Base-by-base conservation (phyloP, 1,140 invertebrate genomes). In the Acromyrmex charruanus region DNA sequence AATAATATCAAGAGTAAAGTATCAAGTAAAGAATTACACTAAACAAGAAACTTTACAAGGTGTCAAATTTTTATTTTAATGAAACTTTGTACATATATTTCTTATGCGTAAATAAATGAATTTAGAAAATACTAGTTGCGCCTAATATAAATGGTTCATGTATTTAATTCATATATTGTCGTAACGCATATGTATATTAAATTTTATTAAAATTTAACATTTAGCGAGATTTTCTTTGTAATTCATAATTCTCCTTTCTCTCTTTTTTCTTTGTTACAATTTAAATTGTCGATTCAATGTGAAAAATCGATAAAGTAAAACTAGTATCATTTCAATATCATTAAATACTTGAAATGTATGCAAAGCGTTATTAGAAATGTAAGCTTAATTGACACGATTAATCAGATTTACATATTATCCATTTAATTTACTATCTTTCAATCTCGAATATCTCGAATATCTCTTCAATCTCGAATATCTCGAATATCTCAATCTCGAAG, bases 331-430 rank as follows among this genome's bases (percentile, higher is more conserved):
- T 39, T 55, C 9, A 44, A n/a, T 44, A 44, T 35, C 5, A 12
- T 39, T 39, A 14, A 59, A 66, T 58, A 39, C 18, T 80, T 58
- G 35, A 21, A 44, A 31, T 10, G 68, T 12, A 14, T 61, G 18
- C 10, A 31, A 51, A 84, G 25, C 49, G 21, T 61, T 44, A 51
- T 74, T 16, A 74, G 44, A 61, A 75, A 63, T 75, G 44, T 10
- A 61, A 61, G 68, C 39, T 35, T 61, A 68, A 81, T 82, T 55
- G 7, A 61, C 49, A 4, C 9, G 69, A 55, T 49, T 82, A 44
- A 51, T 82, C 39, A 51, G 55, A 74, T 74, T 82, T 82, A 61
- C 80, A 53, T 39, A 25, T 74, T 61, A 25, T 84, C 21, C 39
- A 61, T 51, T 84, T 63, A 75, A 84, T 51, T 9, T 44, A 44